Conservation (phyloP, 2,797 vertebrate species). For the Denticeps clupeoides region DNA sequence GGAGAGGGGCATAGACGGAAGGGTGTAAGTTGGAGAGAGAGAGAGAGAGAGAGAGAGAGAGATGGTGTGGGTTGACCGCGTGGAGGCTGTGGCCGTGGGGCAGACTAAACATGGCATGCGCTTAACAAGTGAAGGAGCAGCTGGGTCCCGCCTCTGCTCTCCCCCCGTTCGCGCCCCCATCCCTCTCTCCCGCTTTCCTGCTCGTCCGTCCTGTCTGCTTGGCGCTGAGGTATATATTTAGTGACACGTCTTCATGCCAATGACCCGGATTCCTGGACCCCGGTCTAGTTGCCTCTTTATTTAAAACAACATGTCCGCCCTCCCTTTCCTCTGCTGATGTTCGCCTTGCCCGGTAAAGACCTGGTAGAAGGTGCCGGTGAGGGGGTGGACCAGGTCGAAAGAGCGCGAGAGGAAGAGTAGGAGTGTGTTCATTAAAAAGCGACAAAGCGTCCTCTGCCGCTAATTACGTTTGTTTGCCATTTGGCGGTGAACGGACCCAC, state of each 20-base stretch:
- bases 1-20: neutral
- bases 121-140: slow-evolving; percentile 33
- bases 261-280: slow-evolving; percentile 30
- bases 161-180: neutral
- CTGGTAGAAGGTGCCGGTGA: too few species aligned
- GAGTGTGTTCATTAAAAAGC: too few species aligned
- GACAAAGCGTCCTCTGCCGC: neutral
- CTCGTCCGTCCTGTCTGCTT: neutral
- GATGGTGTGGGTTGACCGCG: slow-evolving; percentile 1
- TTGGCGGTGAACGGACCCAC: neutral
- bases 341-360: too few species aligned
- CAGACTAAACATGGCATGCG: slow-evolving; percentile 26
- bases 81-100: slow-evolving; percentile 23
- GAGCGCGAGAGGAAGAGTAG: neutral
- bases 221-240: slow-evolving; percentile 29
- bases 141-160: slow-evolving; percentile 21
- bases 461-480: slow-evolving; percentile 1
- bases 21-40: too few species aligned
- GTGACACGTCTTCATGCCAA: slow-evolving; percentile 31
- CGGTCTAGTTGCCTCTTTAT: slow-evolving; percentile 12
- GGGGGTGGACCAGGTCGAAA: neutral
- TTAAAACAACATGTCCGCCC: slow-evolving; percentile 16
- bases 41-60: slow-evolving; percentile 2
- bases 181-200: neutral
- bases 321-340: neutral